phyloP scores from a whole-genome alignment of 2,888 invertebrate species.

The Cephus spinipes region DNA sequence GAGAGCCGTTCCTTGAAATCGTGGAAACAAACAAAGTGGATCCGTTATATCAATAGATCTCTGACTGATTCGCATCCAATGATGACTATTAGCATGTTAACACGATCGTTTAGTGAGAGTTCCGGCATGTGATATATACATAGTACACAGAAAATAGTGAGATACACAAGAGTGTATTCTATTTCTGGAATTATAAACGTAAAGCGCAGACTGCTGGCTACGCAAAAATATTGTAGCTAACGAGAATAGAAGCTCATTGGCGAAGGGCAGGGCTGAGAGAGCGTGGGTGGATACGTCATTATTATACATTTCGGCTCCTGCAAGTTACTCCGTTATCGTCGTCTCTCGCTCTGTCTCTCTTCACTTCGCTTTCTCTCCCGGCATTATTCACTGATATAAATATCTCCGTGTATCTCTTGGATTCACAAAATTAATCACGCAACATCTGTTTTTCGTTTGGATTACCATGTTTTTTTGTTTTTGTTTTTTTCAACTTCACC shows the following conservation, averaged over 20 bases:
- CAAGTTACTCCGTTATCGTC: neutral
- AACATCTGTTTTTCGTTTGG: neutral
- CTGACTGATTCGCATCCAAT: neutral
- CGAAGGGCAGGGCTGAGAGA: neutral
- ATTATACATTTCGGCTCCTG: neutral
- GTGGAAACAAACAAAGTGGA: neutral
- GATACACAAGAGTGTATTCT: neutral
- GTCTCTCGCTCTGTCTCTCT: neutral
- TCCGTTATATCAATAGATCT: no score
- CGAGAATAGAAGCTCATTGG: neutral
- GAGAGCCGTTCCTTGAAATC: neutral
- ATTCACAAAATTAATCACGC: neutral
- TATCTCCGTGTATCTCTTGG: neutral
- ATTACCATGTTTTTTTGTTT: neutral
- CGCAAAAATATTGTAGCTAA: neutral
- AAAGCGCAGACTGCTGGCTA: neutral
- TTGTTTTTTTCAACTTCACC: neutral
- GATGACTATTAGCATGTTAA: neutral
- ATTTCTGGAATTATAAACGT: neutral
- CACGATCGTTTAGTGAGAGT: neutral
- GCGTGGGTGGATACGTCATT: neutral
- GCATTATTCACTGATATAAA: neutral
- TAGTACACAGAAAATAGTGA: neutral
- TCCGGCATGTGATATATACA: neutral
- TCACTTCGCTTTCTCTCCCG: neutral